Percentiles rank a stretch among this genome's conserved stretches.
Evolutionary conservation across 1,140 invertebrate species (phyloP).

Genomic region (Pomphorhynchus laevis): DNA sequence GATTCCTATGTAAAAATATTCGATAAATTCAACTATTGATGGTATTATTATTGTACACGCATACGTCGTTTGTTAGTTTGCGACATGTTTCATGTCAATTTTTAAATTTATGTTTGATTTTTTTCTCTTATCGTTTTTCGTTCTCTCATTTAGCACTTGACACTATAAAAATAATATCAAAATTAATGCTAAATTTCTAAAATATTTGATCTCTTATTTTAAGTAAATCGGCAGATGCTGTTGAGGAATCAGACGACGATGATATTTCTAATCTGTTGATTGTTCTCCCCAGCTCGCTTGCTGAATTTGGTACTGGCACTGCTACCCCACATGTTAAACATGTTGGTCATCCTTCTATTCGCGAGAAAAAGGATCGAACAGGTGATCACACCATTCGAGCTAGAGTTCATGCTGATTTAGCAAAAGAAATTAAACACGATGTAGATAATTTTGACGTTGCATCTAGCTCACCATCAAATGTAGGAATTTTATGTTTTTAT

Average conservation of each 20-base stretch:
- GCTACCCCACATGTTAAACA: background rate
- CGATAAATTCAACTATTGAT: too few relatives aligned
- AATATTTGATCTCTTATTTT: too few relatives aligned
- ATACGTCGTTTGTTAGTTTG: too few relatives aligned
- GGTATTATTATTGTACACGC: too few relatives aligned
- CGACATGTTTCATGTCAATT: too few relatives aligned
- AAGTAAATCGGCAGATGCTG: conserved; percentile 30
- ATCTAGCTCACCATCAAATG: background rate
- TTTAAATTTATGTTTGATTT: too few relatives aligned
- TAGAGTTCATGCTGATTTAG: conserved; percentile 52
- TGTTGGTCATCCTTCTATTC: background rate
- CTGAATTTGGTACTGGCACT: background rate
- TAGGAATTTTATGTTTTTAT: conserved; percentile 27
- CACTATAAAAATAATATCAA: too few relatives aligned
- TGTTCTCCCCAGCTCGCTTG: conserved; percentile 38
- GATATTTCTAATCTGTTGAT: conserved; percentile 75
- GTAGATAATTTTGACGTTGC: conserved; percentile 51
- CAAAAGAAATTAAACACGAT: conserved; percentile 67
- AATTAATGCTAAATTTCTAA: too few relatives aligned
- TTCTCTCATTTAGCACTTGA: too few relatives aligned
- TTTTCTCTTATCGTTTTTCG: too few relatives aligned
- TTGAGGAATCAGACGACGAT: conserved; percentile 43
- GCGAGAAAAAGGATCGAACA: conserved; percentile 17
- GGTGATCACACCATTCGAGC: conserved; percentile 15
- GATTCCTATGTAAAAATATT: too few relatives aligned